Percentiles rank a stretch among this genome's conserved stretches.
These are phyloP conservation scores for Cenopis cana DNA, from an alignment of 2,888 invertebrate genomes.

Conservation along the genomic window DNA sequence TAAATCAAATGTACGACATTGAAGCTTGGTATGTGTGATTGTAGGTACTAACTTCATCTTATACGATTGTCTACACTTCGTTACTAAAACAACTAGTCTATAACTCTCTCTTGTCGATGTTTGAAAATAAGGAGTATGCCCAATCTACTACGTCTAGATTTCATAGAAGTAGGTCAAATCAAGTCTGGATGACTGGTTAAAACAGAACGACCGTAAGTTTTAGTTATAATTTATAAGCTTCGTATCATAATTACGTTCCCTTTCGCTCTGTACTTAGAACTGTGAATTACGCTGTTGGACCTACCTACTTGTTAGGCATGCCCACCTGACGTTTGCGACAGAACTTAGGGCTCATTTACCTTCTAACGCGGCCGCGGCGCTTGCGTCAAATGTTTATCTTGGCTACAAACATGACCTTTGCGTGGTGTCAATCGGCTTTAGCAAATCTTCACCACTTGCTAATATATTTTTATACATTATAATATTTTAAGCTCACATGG, in stretches of 20 bases:
- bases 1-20: not conserved
- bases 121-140: no score
- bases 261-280: constrained; percentile 12
- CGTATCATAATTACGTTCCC: constrained; percentile 16
- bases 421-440: not conserved
- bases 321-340: constrained; percentile 24
- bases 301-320: constrained; percentile 11
- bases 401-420: not conserved
- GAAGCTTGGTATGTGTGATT: not conserved
- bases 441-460: not conserved
- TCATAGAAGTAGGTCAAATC: not conserved
- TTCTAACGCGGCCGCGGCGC: constrained; percentile 17
- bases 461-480: not conserved
- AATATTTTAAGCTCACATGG: no score
- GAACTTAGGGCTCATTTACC: constrained; percentile 31
- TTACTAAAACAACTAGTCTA: not conserved
- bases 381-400: constrained; percentile 30
- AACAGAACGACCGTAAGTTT: constrained; percentile 1
- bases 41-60: no score
- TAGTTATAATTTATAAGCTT: not conserved
- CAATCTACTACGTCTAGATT: not conserved
- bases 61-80: not conserved
- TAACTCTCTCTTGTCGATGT: not conserved
- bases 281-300: constrained; percentile 7
- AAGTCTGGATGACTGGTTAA: not conserved